phyloP scores from a whole-genome alignment of 2,888 invertebrate genomes.

The Gari tellinella region DNA sequence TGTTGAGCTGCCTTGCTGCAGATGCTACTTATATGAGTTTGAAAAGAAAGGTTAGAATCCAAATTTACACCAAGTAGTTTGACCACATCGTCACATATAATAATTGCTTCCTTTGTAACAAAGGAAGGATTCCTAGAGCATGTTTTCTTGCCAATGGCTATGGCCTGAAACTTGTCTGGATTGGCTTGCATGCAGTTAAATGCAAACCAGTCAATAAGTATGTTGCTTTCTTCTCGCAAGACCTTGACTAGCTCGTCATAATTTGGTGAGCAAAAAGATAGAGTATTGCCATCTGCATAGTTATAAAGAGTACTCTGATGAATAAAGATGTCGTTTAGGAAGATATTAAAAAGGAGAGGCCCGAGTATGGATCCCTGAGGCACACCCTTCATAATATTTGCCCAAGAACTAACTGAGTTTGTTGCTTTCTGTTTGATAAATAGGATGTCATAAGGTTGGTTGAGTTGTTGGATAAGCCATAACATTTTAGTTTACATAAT shows the following conservation, averaged over 20 bases:
- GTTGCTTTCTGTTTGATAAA: constrained; percentile 2
- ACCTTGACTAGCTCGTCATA: not conserved
- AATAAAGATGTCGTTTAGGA: not conserved
- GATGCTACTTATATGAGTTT: not conserved
- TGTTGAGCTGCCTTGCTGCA: constrained; percentile 1
- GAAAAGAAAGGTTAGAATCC: not conserved
- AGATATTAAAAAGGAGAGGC: not conserved
- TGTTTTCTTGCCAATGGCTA: no score
- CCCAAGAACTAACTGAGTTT: not conserved
- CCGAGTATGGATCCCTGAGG: not conserved
- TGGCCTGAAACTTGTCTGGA: no score
- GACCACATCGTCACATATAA: not conserved
- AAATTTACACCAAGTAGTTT: not conserved
- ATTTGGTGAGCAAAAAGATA: not conserved
- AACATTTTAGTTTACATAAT: not conserved
- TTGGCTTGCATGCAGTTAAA: no score
- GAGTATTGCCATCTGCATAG: not conserved
- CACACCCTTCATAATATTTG: not conserved
- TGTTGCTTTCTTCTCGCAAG: not conserved
- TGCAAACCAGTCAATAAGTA: not conserved
- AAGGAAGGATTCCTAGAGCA: not conserved
- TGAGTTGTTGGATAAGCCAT: not conserved
- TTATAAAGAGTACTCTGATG: not conserved
- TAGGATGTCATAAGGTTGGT: not conserved
- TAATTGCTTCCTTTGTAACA: not conserved